Evolutionary conservation across 2,888 invertebrate genomes (phyloP).

Genomic region (Melanargia galathea): DNA sequence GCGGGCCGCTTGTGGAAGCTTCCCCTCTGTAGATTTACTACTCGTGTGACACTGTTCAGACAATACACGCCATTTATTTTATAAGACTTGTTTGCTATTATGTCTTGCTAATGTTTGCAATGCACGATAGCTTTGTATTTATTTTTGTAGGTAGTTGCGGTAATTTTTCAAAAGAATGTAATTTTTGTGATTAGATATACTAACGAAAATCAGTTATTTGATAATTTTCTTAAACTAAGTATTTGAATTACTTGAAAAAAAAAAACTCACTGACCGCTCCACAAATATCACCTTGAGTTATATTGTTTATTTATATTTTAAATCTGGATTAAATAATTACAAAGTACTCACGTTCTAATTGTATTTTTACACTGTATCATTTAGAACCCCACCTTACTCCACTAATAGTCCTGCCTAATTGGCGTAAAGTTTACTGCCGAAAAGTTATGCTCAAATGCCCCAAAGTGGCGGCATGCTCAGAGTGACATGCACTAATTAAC

Average conservation of each 20-base stretch:
- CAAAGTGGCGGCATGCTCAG: slow-evolving; percentile 19
- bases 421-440: slow-evolving; percentile 22
- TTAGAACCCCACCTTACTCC: background rate
- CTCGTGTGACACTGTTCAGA: background rate
- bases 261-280: background rate
- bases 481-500: slow-evolving; percentile 22
- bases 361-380: background rate
- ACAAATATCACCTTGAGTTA: no score
- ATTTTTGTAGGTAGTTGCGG: background rate
- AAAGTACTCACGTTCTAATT: slow-evolving; percentile 5
- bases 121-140: slow-evolving; percentile 3
- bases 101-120: slow-evolving; percentile 2
- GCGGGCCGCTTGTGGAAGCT: no score
- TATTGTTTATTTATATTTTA: background rate
- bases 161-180: background rate
- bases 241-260: no score
- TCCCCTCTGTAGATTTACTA: no score
- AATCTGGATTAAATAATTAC: background rate
- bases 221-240: background rate
- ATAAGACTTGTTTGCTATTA: slow-evolving; percentile 11
- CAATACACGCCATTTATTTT: slow-evolving; percentile 17
- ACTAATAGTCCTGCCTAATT: slow-evolving; percentile 22
- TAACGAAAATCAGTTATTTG: background rate
- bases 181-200: background rate
- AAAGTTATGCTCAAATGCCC: slow-evolving; percentile 22